phyloP scores from a whole-genome alignment of 2,888 invertebrate genomes.

The Amiota communis region DNA sequence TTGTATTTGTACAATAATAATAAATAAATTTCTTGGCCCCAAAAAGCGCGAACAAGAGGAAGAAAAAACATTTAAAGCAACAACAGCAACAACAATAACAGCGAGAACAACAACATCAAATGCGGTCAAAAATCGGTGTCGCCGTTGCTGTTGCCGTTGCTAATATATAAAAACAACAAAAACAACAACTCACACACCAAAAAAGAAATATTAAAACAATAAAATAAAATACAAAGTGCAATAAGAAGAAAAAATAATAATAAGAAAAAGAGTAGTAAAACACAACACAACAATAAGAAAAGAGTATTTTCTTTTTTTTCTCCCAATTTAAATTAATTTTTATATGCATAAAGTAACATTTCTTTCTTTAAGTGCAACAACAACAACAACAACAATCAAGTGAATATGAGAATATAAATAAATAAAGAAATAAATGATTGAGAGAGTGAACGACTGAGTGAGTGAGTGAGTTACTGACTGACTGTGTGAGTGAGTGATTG shows the following conservation, averaged over 20 bases:
- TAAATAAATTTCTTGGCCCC: no score
- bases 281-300: not conserved
- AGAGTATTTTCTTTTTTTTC: not conserved
- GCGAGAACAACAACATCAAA: conserved; percentile 29
- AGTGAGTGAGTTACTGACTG: no score
- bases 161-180: conserved; percentile 6
- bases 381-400: not conserved
- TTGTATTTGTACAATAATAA: no score
- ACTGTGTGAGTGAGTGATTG: no score
- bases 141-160: not conserved
- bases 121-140: conserved; percentile 8
- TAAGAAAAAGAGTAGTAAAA: not conserved
- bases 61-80: conserved; percentile 25
- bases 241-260: not conserved
- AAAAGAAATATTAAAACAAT: not conserved
- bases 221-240: not conserved
- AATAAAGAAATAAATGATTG: not conserved
- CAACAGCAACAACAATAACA: conserved; percentile 13
- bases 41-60: no score
- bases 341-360: no score
- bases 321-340: no score
- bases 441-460: not conserved
- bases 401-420: not conserved
- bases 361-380: no score
- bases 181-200: not conserved